Percentiles rank a stretch among this genome's conserved stretches.
Conservation (phyloP, 2,113 vertebrate genomes). For the Sturnira hondurensis region DNA sequence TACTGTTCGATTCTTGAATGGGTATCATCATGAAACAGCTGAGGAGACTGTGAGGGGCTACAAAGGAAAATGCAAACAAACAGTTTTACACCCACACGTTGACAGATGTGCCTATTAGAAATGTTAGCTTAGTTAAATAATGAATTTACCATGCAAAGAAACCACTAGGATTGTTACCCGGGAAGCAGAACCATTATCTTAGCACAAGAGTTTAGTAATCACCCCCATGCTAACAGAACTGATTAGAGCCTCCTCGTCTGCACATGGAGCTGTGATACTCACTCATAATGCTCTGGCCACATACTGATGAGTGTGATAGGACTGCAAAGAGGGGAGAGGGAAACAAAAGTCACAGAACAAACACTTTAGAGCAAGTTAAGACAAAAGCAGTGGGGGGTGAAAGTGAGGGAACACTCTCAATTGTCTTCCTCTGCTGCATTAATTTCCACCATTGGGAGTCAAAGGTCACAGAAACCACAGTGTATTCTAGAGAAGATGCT, state of each 20-base stretch:
- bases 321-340: slow-evolving; percentile 85
- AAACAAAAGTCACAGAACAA: slow-evolving; percentile 74
- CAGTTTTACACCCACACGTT: neutral
- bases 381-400: neutral
- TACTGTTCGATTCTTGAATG: slow-evolving; percentile 98
- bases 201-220: slow-evolving; percentile 47
- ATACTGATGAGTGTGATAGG: slow-evolving; percentile 99
- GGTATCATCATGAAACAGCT: slow-evolving; percentile 95
- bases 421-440: neutral
- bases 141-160: slow-evolving; percentile 60
- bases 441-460: neutral
- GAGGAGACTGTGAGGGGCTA: slow-evolving; percentile 93
- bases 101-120: neutral
- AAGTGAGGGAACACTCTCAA: slow-evolving; percentile 49
- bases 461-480: slow-evolving; percentile 36
- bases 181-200: slow-evolving; percentile 31
- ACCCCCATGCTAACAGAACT: slow-evolving; percentile 37
- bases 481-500: neutral
- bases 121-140: slow-evolving; percentile 62
- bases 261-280: slow-evolving; percentile 82
- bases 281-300: slow-evolving; percentile 99
- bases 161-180: neutral
- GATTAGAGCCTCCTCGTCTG: neutral
- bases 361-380: slow-evolving; percentile 74
- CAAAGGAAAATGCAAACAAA: slow-evolving; percentile 54